Conservation (phyloP, 2,888 invertebrate genomes). For the Synanthedon tipuliformis region DNA sequence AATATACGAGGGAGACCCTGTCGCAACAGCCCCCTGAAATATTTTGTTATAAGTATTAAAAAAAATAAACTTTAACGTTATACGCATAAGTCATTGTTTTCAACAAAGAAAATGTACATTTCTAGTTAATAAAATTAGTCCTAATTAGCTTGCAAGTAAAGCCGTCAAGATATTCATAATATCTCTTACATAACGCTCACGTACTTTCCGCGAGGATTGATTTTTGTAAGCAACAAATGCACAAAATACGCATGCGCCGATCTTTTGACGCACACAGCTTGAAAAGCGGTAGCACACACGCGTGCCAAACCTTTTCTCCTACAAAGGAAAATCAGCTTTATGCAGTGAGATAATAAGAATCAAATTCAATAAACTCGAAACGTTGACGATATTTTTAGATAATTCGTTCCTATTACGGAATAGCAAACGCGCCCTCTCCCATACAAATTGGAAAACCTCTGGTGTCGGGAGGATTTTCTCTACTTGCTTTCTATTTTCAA, state of each 20-base stretch:
- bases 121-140: conserved; percentile 23
- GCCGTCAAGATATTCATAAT: conserved; percentile 35
- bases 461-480: conserved; percentile 51
- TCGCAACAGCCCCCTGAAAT: too few species aligned
- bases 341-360: conserved; percentile 4
- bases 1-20: too few species aligned
- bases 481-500: conserved; percentile 43
- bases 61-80: too few species aligned
- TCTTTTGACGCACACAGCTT: conserved; percentile 37
- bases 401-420: conserved; percentile 49
- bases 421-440: conserved; percentile 61
- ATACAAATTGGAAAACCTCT: conserved; percentile 58
- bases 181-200: conserved; percentile 65
- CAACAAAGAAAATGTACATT: background rate
- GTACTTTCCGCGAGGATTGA: conserved; percentile 48
- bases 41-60: too few species aligned
- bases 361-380: conserved; percentile 5
- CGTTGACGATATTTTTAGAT: conserved; percentile 57
- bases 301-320: conserved; percentile 10
- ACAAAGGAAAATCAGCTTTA: conserved; percentile 17
- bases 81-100: background rate
- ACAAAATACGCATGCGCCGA: conserved; percentile 48
- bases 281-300: conserved; percentile 25
- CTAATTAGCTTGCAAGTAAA: conserved; percentile 38
- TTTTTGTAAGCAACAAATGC: conserved; percentile 49